Percentiles rank a stretch among this genome's conserved stretches.
Evolutionary conservation across 37 sponge, comb jelly and placozoan genomes (phyloP).

Genomic region (Mnemiopsis leidyi): DNA sequence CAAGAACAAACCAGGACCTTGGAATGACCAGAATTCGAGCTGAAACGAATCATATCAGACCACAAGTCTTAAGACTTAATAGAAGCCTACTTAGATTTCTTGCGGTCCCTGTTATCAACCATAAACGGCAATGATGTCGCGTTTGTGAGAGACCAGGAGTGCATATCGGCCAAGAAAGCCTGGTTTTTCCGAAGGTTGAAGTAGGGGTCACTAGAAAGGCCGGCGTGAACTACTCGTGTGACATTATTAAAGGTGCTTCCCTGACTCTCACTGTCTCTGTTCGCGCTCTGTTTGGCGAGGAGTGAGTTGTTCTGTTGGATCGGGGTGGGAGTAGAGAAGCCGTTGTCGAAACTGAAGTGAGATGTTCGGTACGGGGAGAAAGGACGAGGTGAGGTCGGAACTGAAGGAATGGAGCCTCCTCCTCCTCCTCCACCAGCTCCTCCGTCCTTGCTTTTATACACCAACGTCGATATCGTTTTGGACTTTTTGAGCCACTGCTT

Average conservation of each 20-base stretch:
- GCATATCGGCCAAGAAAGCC: slow-evolving; percentile 59
- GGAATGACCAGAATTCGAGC: too few relatives aligned
- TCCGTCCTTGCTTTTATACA: not conserved
- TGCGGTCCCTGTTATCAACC: not conserved
- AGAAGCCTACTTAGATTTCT: not conserved
- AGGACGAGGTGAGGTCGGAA: not conserved
- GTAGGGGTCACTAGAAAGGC: slow-evolving; percentile 45
- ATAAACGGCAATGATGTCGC: slow-evolving; percentile 39
- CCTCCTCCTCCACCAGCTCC: not conserved
- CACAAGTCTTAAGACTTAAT: not conserved
- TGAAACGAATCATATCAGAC: not conserved
- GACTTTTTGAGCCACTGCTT: slow-evolving; percentile 20
- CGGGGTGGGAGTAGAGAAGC: not conserved
- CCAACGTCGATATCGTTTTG: not conserved
- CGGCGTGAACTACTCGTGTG: slow-evolving; percentile 44
- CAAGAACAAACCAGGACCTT: too few relatives aligned
- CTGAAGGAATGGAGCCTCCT: not conserved
- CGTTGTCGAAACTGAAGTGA: slow-evolving; percentile 33
- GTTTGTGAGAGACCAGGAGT: slow-evolving; percentile 50
- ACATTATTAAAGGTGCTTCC: not conserved
- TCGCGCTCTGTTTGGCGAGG: not conserved
- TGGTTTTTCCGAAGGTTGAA: slow-evolving; percentile 61
- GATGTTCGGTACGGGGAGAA: slow-evolving; percentile 33
- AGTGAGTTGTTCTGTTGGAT: not conserved
- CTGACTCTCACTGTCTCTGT: not conserved